Evolutionary conservation across 2,888 invertebrate genomes (phyloP).

Genomic region (Melolontha melolontha): DNA sequence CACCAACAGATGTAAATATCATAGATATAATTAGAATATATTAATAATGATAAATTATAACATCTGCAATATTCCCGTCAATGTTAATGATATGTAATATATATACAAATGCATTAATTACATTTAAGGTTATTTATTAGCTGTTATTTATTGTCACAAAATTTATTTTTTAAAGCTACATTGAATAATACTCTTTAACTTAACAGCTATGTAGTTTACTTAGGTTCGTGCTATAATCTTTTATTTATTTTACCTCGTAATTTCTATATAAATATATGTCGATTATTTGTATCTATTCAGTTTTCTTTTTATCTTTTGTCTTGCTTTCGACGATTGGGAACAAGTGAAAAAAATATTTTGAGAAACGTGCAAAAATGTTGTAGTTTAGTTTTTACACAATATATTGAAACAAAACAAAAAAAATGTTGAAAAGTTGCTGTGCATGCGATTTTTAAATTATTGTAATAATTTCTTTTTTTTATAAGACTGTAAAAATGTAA

Average conservation of each 20-base stretch:
- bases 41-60: no score
- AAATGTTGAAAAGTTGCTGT: constrained; percentile 21
- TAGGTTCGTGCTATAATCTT: background rate
- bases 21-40: no score
- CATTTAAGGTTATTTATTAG: constrained; percentile 31
- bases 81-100: constrained; percentile 11
- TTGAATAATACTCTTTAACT: constrained; percentile 20
- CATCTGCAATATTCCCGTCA: background rate
- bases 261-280: background rate
- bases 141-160: constrained; percentile 37
- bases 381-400: constrained; percentile 33
- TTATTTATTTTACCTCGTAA: background rate
- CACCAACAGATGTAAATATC: no score
- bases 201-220: constrained; percentile 9
- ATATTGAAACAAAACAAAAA: constrained; percentile 9
- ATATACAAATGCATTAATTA: constrained; percentile 1
- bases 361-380: constrained; percentile 14
- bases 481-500: constrained; percentile 39
- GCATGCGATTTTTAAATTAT: constrained; percentile 28
- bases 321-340: constrained; percentile 24
- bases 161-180: constrained; percentile 20
- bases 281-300: no score
- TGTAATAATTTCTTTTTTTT: constrained; percentile 27
- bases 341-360: constrained; percentile 15
- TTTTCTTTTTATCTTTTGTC: no score